Base-by-base conservation (phyloP, 1,140 invertebrate species). In the Drosophila kurseongensis region DNA sequence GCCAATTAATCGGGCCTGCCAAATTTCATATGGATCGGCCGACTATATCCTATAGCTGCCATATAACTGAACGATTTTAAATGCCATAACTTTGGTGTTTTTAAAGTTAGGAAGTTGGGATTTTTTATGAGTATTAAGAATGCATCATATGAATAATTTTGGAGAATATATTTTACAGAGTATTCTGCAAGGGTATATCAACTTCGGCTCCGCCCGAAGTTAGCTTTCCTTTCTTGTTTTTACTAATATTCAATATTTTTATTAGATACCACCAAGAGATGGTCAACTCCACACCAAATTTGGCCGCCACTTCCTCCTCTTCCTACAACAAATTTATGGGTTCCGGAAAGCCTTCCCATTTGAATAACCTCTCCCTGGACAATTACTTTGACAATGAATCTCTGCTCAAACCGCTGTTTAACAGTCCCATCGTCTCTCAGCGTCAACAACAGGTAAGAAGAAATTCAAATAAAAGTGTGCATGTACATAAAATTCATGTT, bases 301-400 rank as follows among this genome's bases (percentile, higher is more conserved):
- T 71, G 35, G 35, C 36, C 6, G 48, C 16, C 0, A 4, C 41
- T 16, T 42, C 66, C 7, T 32, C 40, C 18, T n/a, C 35, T 23
- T 13, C n/a, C 16, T 5, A 5, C 8, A 50, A 42, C 23, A 63
- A 50, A 7, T 1, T 27, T 6, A 6, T 2, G 13, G 14, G 6
- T 36, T 4, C 40, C 14, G 29, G 14, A 40, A 57, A n/a, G 9
- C 41, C 18, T 4, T 10, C 57, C 12, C 32, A 10, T 2, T 42
- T 32, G 18, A 78, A 27, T 6, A 65, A 62, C 10, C 38, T 32
- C 9, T 45, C 68, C 1, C 10, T 75, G 60, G 72, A 83, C 6
- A 73, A 73, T 36, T 55, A 72, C 40, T 82, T 62, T 5, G 83
- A 76, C 7, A 54, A 40, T n/a, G 82, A 78, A 41, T 51, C 42